Conservation (phyloP, 2,113 vertebrate species). For the Regulus satrapa region DNA sequence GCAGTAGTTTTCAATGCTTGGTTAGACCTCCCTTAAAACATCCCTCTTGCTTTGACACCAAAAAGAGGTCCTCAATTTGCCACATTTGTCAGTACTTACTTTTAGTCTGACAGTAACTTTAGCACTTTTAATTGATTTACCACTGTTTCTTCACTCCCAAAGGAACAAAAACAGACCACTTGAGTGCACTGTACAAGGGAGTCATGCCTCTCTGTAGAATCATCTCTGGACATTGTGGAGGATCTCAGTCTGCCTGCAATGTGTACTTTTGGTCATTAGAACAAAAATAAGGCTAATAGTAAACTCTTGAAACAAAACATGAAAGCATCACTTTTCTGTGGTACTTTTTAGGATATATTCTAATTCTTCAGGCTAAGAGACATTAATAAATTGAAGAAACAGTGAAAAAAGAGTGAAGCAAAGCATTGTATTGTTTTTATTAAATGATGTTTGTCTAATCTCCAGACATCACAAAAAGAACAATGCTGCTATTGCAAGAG, state of each 20-base stretch:
- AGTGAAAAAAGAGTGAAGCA: neutral
- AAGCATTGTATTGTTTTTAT: neutral
- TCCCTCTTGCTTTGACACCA: neutral
- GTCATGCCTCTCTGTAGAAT: neutral
- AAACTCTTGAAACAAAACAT: neutral
- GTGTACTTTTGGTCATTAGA: neutral
- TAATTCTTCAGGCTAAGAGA: neutral
- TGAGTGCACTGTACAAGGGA: neutral
- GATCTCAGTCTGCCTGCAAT: neutral
- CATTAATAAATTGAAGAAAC: neutral
- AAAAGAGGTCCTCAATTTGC: neutral
- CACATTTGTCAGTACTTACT: neutral
- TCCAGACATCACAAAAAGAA: neutral
- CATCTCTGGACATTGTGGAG: neutral
- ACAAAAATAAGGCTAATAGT: neutral
- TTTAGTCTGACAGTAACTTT: neutral
- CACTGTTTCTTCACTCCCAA: neutral
- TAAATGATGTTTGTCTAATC: neutral
- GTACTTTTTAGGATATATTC: neutral
- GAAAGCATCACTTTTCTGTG: neutral
- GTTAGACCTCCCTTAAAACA: neutral
- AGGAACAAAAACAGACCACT: neutral
- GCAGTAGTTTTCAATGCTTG: neutral
- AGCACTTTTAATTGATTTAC: slow-evolving; percentile 26
- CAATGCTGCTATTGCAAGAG: neutral